Base-by-base conservation (phyloP, 2,113 vertebrate genomes). In the Tapirus terrestris region DNA sequence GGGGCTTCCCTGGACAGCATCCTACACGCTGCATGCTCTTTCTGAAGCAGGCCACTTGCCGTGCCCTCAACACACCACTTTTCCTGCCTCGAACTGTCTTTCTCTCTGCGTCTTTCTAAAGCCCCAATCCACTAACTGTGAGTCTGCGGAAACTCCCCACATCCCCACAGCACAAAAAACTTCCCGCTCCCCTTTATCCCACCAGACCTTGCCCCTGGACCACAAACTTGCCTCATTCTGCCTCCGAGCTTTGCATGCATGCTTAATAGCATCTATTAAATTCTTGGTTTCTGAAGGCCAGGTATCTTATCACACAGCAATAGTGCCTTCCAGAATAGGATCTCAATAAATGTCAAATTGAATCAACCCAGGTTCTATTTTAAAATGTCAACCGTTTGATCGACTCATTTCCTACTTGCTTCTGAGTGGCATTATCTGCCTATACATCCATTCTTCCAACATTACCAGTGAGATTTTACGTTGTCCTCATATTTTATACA, bases 321-420 rank as follows among this genome's bases (percentile, higher is more conserved):
- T 51, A 68, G 63, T 13, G 33, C 39, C 92, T 95, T 94, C 96
- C 56, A 70, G 86, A 84, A 80, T 0, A 94, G 45, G 75, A 95
- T 63, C 56, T 86, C 48, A 33, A n/a, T 83, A 86, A 89, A 95
- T 48, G 77, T 63, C 58, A 16, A 85, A 80, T 23, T 21, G 65
- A 87, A 96, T 96, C 29, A 87, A 90, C 39, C 84, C 6, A 4
- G 36, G 48, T 94, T 94, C 90, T 96, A 90, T 95, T 96, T 96
- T 95, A 80, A 97, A 94, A 96, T 67, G 70, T 84, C 90, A 94
- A 23, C 51, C 20, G 6, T 75, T 87, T 94, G 97, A 96, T 23
- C 8, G 70, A 96, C 61, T 84, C 92, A 77, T 84, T 87, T 87
- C 45, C 48, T 95, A 60, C 58, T 83, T 94, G 92, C 79, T 92